phyloP scores from a whole-genome alignment of 2,113 vertebrate genomes.

The Acinonyx jubatus region DNA sequence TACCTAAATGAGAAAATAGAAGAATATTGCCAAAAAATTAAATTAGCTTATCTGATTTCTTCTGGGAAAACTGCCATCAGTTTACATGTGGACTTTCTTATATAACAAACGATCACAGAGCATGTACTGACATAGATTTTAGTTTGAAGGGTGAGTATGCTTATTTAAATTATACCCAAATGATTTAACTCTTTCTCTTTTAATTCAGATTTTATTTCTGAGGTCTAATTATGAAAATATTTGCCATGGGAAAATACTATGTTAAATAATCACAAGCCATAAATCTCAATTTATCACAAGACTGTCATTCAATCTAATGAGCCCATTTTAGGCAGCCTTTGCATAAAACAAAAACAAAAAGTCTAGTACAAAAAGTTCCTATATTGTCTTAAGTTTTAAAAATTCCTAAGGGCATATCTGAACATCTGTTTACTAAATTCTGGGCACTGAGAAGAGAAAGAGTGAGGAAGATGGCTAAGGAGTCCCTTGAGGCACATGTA shows the following conservation, averaged over 20 bases:
- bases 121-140: background rate
- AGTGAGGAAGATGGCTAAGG: background rate
- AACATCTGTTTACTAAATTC: background rate
- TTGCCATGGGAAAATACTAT: slow-evolving; percentile 1
- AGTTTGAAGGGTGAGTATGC: background rate
- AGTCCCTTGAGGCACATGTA: background rate
- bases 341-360: background rate
- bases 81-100: slow-evolving; percentile 44
- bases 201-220: slow-evolving; percentile 39
- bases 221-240: slow-evolving; percentile 44
- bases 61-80: slow-evolving; percentile 68
- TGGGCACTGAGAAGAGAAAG: background rate
- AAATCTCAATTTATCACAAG: slow-evolving; percentile 28
- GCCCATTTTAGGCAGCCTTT: background rate
- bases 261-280: slow-evolving; percentile 9
- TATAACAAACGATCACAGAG: slow-evolving; percentile 58
- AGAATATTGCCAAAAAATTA: slow-evolving; percentile 66
- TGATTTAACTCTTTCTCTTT: slow-evolving; percentile 58
- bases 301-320: background rate
- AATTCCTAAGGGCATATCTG: background rate
- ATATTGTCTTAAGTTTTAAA: slow-evolving; percentile 9
- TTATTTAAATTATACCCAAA: slow-evolving; percentile 42
- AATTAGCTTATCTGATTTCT: slow-evolving; percentile 73
- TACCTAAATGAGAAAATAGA: slow-evolving; percentile 49
- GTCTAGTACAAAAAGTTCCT: background rate